Percentiles rank a stretch among this genome's conserved stretches.
Evolutionary conservation across 2,888 invertebrate genomes (phyloP).

Genomic region (Teleiodes luculella): DNA sequence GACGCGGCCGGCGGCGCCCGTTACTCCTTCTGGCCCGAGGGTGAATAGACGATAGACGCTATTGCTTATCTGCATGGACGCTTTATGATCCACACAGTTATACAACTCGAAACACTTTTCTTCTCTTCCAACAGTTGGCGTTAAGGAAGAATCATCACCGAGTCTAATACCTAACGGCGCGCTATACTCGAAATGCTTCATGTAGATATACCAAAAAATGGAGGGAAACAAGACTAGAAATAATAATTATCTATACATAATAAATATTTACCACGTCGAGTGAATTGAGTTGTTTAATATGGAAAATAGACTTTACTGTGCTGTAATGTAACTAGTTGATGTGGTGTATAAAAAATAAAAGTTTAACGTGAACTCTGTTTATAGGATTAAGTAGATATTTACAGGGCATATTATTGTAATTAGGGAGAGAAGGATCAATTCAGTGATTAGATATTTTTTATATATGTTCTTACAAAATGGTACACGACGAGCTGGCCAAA

Average conservation of each 20-base stretch:
- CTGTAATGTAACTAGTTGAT: slow-evolving; percentile 21
- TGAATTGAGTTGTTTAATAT: neutral
- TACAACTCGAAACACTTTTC: neutral
- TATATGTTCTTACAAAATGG: neutral
- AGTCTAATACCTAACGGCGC: slow-evolving; percentile 57
- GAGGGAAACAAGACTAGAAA: slow-evolving; percentile 17
- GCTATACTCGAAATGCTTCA: slow-evolving; percentile 67
- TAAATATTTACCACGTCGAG: neutral
- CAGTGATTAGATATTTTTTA: neutral
- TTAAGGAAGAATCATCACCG: slow-evolving; percentile 61
- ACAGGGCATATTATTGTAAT: neutral
- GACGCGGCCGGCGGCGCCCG: slow-evolving; percentile 54
- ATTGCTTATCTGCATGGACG: slow-evolving; percentile 5
- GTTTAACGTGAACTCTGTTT: slow-evolving; percentile 14
- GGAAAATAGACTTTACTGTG: neutral
- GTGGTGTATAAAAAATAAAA: slow-evolving; percentile 19
- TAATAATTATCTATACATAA: slow-evolving; percentile 1
- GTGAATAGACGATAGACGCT: slow-evolving; percentile 36
- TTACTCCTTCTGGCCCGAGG: slow-evolving; percentile 67
- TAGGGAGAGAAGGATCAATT: neutral
- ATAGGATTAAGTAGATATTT: neutral
- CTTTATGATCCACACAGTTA: slow-evolving; percentile 3
- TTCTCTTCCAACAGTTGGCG: slow-evolving; percentile 51
- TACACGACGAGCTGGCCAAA: neutral
- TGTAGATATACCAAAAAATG: slow-evolving; percentile 43